Conservation (phyloP, 2,797 vertebrate genomes). For the Myoxocephalus aenaeus region DNA sequence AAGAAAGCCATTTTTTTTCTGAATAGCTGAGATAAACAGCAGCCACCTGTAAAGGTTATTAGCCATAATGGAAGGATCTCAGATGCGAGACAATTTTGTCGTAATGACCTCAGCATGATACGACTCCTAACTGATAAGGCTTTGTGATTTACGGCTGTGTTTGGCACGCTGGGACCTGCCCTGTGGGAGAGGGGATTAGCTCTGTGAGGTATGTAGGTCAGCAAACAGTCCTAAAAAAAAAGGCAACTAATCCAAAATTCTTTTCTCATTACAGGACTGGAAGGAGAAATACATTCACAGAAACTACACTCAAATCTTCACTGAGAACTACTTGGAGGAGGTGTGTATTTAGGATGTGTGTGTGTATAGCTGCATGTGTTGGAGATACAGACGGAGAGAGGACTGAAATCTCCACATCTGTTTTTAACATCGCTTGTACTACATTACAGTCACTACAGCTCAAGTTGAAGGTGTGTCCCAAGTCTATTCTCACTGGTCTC, state of each 20-base stretch:
- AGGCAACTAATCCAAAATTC: constrained; percentile 51
- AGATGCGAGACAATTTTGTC: constrained; percentile 43
- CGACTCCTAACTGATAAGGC: constrained; percentile 43
- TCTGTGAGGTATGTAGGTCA: constrained; percentile 65
- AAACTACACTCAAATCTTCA: constrained; percentile 96
- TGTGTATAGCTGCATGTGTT: constrained; percentile 69
- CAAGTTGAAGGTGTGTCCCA: constrained; percentile 38
- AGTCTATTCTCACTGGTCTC: constrained; percentile 36
- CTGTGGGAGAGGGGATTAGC: constrained; percentile 51
- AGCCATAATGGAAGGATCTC: constrained; percentile 48
- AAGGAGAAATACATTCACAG: constrained; percentile 95
- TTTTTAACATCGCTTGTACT: constrained; percentile 45
- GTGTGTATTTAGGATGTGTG: constrained; percentile 73
- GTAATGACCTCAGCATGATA: constrained; percentile 54
- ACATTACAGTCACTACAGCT: constrained; percentile 37
- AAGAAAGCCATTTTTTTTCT: constrained; percentile 12
- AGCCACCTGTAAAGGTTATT: constrained; percentile 53
- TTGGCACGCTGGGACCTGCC: constrained; percentile 33
- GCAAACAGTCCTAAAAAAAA: constrained; percentile 31
- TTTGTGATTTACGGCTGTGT: constrained; percentile 32
- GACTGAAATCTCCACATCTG: constrained; percentile 57
- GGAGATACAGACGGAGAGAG: neutral
- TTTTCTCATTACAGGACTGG: constrained; percentile 90
- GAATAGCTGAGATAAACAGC: constrained; percentile 53
- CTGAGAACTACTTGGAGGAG: constrained; percentile 93